These are phyloP conservation scores for Drosophila saltans DNA, from an alignment of 1,140 invertebrate genomes.

Conservation along the genomic window DNA sequence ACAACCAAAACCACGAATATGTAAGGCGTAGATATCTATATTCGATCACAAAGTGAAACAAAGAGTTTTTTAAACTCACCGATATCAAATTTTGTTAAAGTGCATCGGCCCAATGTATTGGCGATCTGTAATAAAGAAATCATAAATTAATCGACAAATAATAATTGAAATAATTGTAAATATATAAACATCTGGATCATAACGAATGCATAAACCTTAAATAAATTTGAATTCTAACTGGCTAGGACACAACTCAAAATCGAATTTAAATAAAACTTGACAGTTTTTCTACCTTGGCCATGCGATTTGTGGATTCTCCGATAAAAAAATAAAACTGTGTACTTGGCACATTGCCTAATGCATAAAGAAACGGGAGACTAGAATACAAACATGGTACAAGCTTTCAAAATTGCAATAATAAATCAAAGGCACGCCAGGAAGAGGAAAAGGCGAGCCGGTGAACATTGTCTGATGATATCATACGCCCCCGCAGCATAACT, in stretches of 20 bases:
- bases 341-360: constrained; percentile 32
- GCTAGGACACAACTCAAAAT: not conserved
- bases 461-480: constrained; percentile 69
- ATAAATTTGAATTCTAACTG: not conserved
- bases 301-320: not conserved
- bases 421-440: constrained; percentile 45
- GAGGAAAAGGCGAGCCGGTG: constrained; percentile 42
- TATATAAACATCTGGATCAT: no score
- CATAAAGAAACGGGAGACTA: constrained; percentile 28
- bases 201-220: not conserved
- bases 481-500: constrained; percentile 8
- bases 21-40: not conserved
- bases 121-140: not conserved
- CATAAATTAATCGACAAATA: not conserved
- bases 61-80: constrained; percentile 8
- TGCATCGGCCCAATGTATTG: constrained; percentile 2
- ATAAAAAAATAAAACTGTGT: constrained; percentile 1
- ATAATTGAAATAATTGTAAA: not conserved
- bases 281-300: not conserved
- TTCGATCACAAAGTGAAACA: constrained; percentile 15
- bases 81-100: constrained; percentile 14
- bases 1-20: not conserved
- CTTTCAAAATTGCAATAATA: constrained; percentile 48
- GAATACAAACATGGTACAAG: constrained; percentile 23
- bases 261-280: not conserved